phyloP scores from a whole-genome alignment of 2,888 invertebrate species.

The Cartodere bifasciata region DNA sequence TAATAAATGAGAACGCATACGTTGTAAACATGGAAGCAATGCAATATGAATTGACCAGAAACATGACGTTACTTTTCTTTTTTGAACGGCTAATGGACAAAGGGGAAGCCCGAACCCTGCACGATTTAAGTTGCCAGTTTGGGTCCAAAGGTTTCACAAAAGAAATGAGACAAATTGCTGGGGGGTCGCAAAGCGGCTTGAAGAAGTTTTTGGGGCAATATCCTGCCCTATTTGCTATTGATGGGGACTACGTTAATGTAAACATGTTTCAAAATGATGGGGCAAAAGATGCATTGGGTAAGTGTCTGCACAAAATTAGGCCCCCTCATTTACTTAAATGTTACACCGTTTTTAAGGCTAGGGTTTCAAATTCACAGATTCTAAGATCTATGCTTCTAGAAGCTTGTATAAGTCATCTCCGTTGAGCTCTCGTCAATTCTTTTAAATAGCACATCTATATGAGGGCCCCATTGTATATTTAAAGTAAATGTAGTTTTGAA shows the following conservation, averaged over 20 bases:
- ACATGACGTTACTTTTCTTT: slow-evolving; percentile 95
- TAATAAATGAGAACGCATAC: slow-evolving; percentile 3
- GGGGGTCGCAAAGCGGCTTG: slow-evolving; percentile 90
- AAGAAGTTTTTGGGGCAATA: slow-evolving; percentile 95
- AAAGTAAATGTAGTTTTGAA: too few relatives aligned
- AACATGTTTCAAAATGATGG: slow-evolving; percentile 62
- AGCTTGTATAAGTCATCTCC: too few relatives aligned
- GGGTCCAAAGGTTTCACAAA: slow-evolving; percentile 98
- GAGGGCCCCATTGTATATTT: too few relatives aligned
- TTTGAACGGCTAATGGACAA: slow-evolving; percentile 96
- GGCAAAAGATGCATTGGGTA: slow-evolving; percentile 42
- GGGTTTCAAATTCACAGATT: too few relatives aligned
- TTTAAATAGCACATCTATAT: too few relatives aligned
- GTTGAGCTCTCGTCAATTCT: too few relatives aligned
- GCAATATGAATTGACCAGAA: slow-evolving; percentile 87
- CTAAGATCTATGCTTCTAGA: too few relatives aligned
- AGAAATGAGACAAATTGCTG: slow-evolving; percentile 93
- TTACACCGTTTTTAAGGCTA: too few relatives aligned
- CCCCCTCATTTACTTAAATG: too few relatives aligned
- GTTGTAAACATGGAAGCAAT: slow-evolving; percentile 71
- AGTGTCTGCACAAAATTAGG: slow-evolving; percentile 21
- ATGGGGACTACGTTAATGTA: slow-evolving; percentile 82
- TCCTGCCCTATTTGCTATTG: slow-evolving; percentile 90
- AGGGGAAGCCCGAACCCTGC: slow-evolving; percentile 87
- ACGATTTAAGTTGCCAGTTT: slow-evolving; percentile 97